Evolutionary conservation across 2,888 invertebrate genomes (phyloP).

Genomic region (Lasioglossum malachurum): DNA sequence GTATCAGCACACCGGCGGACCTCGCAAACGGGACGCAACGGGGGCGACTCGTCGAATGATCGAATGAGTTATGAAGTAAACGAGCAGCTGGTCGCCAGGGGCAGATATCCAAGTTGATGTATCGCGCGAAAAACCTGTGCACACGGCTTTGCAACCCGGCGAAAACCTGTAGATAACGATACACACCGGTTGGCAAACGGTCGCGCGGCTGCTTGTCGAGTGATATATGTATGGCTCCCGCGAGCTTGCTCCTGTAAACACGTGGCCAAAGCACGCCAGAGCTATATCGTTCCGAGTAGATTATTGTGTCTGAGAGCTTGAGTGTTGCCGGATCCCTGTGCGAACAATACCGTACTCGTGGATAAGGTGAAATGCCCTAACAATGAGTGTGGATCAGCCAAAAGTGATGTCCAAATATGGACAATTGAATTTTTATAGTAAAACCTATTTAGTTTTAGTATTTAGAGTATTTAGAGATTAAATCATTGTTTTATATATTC

Average conservation of each 20-base stretch:
- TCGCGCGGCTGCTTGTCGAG: slow-evolving; percentile 26
- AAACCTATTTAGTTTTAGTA: too few relatives aligned
- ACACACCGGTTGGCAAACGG: not conserved
- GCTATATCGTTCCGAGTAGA: not conserved
- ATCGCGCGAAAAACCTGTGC: slow-evolving; percentile 32
- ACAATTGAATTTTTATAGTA: too few relatives aligned
- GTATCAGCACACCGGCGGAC: slow-evolving; percentile 55
- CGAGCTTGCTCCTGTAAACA: slow-evolving; percentile 25
- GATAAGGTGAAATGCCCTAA: not conserved
- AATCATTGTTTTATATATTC: too few relatives aligned
- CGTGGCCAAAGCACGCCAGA: slow-evolving; percentile 13
- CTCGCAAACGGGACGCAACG: not conserved
- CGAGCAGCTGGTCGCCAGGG: slow-evolving; percentile 11
- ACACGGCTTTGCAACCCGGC: not conserved
- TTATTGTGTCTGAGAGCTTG: slow-evolving; percentile 22
- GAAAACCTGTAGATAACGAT: slow-evolving; percentile 40
- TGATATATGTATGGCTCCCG: slow-evolving; percentile 30
- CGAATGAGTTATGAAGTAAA: slow-evolving; percentile 60
- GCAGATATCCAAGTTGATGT: slow-evolving; percentile 28
- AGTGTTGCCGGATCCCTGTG: not conserved
- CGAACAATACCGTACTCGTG: not conserved
- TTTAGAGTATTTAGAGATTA: too few relatives aligned
- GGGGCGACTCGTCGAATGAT: slow-evolving; percentile 41
- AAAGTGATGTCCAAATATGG: too few relatives aligned
- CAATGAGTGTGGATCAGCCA: too few relatives aligned